Conservation (phyloP, 64 coral and sea anemone genomes). For the Montipora capricornis region DNA sequence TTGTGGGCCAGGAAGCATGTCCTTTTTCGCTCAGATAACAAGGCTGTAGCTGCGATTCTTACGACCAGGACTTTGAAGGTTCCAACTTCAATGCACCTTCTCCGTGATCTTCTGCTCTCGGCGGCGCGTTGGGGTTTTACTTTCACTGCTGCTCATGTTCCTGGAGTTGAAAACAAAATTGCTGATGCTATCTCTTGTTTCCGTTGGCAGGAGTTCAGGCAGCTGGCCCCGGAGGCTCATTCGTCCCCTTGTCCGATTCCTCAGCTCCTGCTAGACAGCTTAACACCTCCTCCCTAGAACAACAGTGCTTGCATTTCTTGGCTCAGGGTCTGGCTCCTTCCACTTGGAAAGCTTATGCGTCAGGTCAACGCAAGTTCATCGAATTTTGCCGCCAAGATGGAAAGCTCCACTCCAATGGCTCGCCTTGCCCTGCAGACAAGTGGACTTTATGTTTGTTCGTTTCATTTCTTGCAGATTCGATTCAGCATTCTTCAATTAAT, state of each 20-base stretch:
- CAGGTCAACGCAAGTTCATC: too few relatives aligned
- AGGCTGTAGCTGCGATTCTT: background rate
- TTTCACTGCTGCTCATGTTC: conserved; percentile 26
- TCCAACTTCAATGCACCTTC: conserved; percentile 22
- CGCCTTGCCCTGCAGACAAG: too few relatives aligned
- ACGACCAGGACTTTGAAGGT: conserved; percentile 3
- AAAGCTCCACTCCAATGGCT: too few relatives aligned
- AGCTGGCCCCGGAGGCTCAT: too few relatives aligned
- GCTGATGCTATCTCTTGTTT: conserved; percentile 34
- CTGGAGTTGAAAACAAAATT: conserved; percentile 27
- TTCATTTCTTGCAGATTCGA: too few relatives aligned
- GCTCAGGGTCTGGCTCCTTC: too few relatives aligned
- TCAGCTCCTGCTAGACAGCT: background rate
- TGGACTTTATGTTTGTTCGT: too few relatives aligned
- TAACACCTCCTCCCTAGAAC: conserved; percentile 15
- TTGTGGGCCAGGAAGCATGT: background rate
- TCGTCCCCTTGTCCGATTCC: too few relatives aligned
- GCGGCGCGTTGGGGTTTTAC: conserved; percentile 18
- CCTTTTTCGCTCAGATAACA: background rate
- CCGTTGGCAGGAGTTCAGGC: too few relatives aligned
- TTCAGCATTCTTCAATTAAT: too few relatives aligned
- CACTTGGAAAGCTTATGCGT: too few relatives aligned
- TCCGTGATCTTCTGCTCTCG: conserved; percentile 12
- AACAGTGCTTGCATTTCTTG: background rate
- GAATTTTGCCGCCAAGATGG: too few relatives aligned